Percentiles rank a stretch among this genome's conserved stretches.
These are phyloP conservation scores for Anguilla megastoma DNA, from an alignment of 2,797 vertebrate species.

Conservation along the genomic window DNA sequence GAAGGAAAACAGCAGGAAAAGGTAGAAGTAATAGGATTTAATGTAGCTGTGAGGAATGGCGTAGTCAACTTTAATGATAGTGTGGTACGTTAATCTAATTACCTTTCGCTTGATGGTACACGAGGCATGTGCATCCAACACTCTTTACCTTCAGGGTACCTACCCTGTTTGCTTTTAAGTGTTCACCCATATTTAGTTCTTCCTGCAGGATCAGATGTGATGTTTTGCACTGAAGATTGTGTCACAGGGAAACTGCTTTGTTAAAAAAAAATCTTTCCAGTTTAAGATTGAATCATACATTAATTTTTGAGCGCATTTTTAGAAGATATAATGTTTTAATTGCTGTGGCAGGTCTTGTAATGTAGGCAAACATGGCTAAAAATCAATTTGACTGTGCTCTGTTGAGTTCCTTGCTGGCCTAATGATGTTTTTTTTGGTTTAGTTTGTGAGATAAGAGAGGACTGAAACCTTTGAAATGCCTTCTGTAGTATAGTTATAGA, in stretches of 20 bases:
- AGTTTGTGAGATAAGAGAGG: not conserved
- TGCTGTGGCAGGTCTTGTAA: not conserved
- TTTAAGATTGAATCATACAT: slow-evolving; percentile 4
- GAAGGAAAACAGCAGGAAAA: slow-evolving; percentile 31
- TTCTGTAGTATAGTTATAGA: not conserved
- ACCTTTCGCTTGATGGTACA: slow-evolving; percentile 29
- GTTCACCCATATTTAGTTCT: slow-evolving; percentile 17
- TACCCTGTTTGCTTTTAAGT: slow-evolving; percentile 17
- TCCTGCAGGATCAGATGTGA: not conserved
- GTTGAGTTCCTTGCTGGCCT: not conserved
- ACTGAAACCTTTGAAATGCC: not conserved
- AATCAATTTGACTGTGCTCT: not conserved
- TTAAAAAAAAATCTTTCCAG: not conserved
- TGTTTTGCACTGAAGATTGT: not conserved
- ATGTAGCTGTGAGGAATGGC: slow-evolving; percentile 32
- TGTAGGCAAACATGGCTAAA: slow-evolving; percentile 1
- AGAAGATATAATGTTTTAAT: not conserved
- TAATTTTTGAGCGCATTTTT: not conserved
- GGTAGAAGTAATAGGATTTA: slow-evolving; percentile 34
- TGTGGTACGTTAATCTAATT: slow-evolving; percentile 29
- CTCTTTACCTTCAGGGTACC: slow-evolving; percentile 27
- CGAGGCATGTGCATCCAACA: slow-evolving; percentile 20
- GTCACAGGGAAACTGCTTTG: not conserved
- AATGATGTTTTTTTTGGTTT: not conserved
- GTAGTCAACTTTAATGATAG: slow-evolving; percentile 28